Percentiles rank a stretch among this genome's conserved stretches.
Evolutionary conservation across 1,140 invertebrate species (phyloP).

Genomic region (Macrosteles quadrilineatus): DNA sequence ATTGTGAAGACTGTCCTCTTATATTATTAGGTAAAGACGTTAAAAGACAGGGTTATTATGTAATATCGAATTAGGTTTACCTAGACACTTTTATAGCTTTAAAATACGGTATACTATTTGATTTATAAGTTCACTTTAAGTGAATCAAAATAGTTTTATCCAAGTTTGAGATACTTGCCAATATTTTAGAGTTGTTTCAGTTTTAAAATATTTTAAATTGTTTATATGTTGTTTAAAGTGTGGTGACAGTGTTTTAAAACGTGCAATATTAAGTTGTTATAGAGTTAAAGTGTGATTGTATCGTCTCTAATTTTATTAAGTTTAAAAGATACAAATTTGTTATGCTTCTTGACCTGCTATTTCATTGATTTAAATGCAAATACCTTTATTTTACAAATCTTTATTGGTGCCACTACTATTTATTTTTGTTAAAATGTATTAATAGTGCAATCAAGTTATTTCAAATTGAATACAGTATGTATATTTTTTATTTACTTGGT

Average conservation of each 20-base stretch:
- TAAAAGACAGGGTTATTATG: neutral
- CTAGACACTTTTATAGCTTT: slow-evolving; percentile 10
- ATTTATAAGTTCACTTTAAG: neutral
- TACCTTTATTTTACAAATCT: no score
- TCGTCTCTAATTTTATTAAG: no score
- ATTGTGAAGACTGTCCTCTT: neutral
- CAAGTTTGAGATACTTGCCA: slow-evolving; percentile 14
- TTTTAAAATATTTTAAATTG: slow-evolving; percentile 1
- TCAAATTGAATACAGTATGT: no score
- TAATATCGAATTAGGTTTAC: neutral
- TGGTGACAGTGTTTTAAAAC: neutral
- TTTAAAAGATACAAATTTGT: no score
- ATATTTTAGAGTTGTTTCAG: slow-evolving; percentile 7
- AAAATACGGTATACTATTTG: slow-evolving; percentile 9
- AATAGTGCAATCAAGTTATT: no score
- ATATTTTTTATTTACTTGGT: no score
- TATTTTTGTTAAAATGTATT: no score
- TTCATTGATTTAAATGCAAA: no score
- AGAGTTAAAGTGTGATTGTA: no score
- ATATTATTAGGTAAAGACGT: neutral
- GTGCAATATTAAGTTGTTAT: slow-evolving; percentile 2
- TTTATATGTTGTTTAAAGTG: neutral
- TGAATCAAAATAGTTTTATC: slow-evolving; percentile 20
- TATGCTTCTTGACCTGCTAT: no score
- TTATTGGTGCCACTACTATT: no score